Evolutionary conservation across 2,888 invertebrate genomes (phyloP).

Genomic region (Sinohyriopsis cumingii): DNA sequence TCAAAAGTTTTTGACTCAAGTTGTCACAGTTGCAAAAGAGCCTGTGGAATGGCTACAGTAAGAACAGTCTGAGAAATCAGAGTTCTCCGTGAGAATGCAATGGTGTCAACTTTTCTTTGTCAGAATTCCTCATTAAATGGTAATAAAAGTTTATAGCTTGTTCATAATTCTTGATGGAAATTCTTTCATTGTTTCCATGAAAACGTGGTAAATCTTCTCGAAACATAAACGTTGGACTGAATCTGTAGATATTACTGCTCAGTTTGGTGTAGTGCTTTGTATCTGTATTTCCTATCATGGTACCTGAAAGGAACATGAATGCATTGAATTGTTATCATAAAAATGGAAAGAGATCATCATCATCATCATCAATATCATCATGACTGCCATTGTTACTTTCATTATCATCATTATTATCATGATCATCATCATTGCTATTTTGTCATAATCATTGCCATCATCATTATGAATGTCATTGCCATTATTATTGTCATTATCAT

Average conservation of each 20-base stretch:
- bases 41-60: neutral
- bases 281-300: constrained; percentile 73
- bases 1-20: too few relatives aligned
- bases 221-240: constrained; percentile 69
- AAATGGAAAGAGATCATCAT: too few relatives aligned
- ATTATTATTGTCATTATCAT: too few relatives aligned
- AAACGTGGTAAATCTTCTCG: constrained; percentile 68
- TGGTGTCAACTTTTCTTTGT: constrained; percentile 47
- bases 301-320: constrained; percentile 43
- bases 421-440: too few relatives aligned
- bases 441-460: too few relatives aligned
- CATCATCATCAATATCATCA: too few relatives aligned
- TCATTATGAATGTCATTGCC: too few relatives aligned
- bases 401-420: too few relatives aligned
- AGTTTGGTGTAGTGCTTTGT: constrained; percentile 72
- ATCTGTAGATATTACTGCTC: constrained; percentile 73
- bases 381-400: too few relatives aligned
- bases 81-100: constrained; percentile 49
- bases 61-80: constrained; percentile 2
- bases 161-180: constrained; percentile 72
- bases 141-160: constrained; percentile 74
- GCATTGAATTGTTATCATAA: neutral
- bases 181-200: constrained; percentile 75
- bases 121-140: constrained; percentile 72
- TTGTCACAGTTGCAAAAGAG: neutral